Evolutionary conservation across 2,888 invertebrate genomes (phyloP).

Genomic region (Conchocele bisecta): DNA sequence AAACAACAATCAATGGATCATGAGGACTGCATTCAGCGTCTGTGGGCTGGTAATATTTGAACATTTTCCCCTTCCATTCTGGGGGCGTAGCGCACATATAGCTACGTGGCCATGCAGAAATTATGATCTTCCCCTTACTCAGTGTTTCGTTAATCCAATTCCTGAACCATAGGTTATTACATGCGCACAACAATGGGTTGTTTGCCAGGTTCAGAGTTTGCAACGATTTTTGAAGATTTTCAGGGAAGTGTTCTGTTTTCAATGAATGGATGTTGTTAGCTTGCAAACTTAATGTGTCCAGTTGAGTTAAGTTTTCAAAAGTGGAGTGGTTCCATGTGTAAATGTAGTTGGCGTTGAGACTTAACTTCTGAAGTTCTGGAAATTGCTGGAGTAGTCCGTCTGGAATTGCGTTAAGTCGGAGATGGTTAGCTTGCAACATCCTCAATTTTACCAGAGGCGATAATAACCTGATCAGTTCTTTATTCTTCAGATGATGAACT

Average conservation of each 20-base stretch:
- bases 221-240: background rate
- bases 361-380: background rate
- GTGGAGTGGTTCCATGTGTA: background rate
- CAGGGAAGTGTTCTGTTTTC: background rate
- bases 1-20: background rate
- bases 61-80: background rate
- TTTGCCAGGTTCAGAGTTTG: background rate
- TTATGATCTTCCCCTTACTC: too few relatives aligned
- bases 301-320: background rate
- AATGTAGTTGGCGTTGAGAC: slow-evolving; percentile 4
- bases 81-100: background rate
- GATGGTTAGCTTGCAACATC: too few relatives aligned
- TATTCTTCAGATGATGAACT: too few relatives aligned
- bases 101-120: background rate
- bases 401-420: background rate
- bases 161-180: slow-evolving; percentile 27
- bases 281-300: background rate
- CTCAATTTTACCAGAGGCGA: too few relatives aligned
- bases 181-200: slow-evolving; percentile 24
- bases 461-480: too few relatives aligned
- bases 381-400: background rate
- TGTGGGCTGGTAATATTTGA: background rate
- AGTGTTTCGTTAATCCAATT: too few relatives aligned
- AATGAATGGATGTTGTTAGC: slow-evolving; percentile 13
- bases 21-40: background rate